phyloP scores from a whole-genome alignment of 2,888 invertebrate species.

The Limnephilus lunatus region DNA sequence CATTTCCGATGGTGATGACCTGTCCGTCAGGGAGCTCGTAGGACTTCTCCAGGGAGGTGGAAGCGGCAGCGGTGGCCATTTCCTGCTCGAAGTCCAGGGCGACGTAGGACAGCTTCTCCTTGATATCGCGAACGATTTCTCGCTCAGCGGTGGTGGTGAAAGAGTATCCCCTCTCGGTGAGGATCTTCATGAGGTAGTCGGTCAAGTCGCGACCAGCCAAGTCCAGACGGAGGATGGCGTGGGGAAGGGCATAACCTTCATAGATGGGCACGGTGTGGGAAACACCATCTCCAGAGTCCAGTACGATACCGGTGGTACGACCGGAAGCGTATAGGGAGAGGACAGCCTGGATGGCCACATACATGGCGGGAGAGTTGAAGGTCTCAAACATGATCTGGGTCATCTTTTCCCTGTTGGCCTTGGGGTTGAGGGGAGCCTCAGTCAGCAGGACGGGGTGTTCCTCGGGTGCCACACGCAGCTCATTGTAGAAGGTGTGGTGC shows the following conservation, averaged over 20 bases:
- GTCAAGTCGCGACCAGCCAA: slow-evolving; percentile 97
- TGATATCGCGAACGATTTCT: slow-evolving; percentile 95
- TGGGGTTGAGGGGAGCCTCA: slow-evolving; percentile 94
- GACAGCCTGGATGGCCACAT: slow-evolving; percentile 96
- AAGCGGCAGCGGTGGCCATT: slow-evolving; percentile 94
- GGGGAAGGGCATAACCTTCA: slow-evolving; percentile 96
- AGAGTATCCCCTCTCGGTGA: slow-evolving; percentile 95
- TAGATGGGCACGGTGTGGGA: slow-evolving; percentile 97
- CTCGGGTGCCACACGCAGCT: slow-evolving; percentile 93
- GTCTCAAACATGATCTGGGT: slow-evolving; percentile 95
- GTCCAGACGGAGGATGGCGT: slow-evolving; percentile 97
- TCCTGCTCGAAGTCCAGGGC: slow-evolving; percentile 94
- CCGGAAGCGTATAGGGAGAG: slow-evolving; percentile 96
- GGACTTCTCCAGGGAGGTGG: slow-evolving; percentile 92
- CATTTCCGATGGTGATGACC: slow-evolving; percentile 94
- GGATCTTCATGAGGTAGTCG: slow-evolving; percentile 98
- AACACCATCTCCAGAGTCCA: slow-evolving; percentile 96
- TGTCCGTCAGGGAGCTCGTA: slow-evolving; percentile 95
- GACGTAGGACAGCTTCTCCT: slow-evolving; percentile 94
- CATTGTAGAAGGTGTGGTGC: slow-evolving; percentile 96
- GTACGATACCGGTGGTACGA: slow-evolving; percentile 96
- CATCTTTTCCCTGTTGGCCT: slow-evolving; percentile 96
- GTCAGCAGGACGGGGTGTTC: slow-evolving; percentile 95
- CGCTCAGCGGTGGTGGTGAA: slow-evolving; percentile 97
- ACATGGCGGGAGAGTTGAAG: slow-evolving; percentile 95